Evolutionary conservation across 2,888 invertebrate genomes (phyloP), one percentile per base, ranked within the genome.

Genomic region (Agonopterix arenella): DNA sequence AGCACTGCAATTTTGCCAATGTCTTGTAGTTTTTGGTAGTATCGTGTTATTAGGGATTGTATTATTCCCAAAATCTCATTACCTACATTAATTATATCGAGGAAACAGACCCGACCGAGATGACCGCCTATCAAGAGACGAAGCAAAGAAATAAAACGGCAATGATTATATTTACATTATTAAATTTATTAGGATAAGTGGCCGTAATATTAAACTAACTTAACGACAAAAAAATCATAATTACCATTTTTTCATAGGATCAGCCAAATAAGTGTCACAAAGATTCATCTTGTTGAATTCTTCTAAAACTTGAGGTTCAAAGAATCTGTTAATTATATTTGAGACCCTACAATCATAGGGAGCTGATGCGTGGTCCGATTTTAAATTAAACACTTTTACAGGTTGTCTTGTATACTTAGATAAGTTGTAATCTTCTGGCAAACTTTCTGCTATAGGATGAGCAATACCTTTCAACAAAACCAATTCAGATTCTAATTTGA

Each of bases 401-500:
- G 73, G 68, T 28, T 70, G 58, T 0, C 57, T 63, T 0, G 68
- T 62, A 37, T 73, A 78, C 46, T 74, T 68, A 0, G 73, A 74
- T 5, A 79, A 53, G 41, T 66, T 64, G 36, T 79, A 79, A 46
- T 78, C 79, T 46, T 71, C 58, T 8, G 60, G n/a, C 0, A 73
- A 50, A 36, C 11, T 52, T 8, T 49, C 53, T 10, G 60, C 52
- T n/a, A 52, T 52, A 0, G 64, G 58, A 51, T 73, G 60, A 37
- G 61, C 53, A 5, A 61, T 54, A 0, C 73, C 70, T 52, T 67
- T 76, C 40, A 80, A 64, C 0, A 80, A 62, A 1, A 79, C 57
- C n/a, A 80, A 37, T 50, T 74, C 64, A 2, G 79, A 78, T 38
- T 73, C 52, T 9, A 79, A 48, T 44, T 63, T 67, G 0, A 73